A percentile compares a stretch with the other conserved stretches of the same genome.
Conservation (phyloP, 1,140 invertebrate genomes). For the Macrobrachium rosenbergii region DNA sequence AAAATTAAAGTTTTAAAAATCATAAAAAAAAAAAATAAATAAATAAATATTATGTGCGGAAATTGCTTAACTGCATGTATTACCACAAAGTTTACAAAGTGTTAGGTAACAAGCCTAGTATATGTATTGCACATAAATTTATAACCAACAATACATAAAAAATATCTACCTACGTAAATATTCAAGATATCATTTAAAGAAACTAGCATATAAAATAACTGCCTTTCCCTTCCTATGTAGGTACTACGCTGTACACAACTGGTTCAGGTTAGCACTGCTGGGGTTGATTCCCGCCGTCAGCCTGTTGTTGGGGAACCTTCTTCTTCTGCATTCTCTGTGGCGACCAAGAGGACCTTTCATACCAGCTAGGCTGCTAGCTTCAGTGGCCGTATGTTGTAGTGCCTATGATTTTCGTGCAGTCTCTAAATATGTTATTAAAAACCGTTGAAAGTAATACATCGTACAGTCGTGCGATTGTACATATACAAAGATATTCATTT, state of each 20-base stretch:
- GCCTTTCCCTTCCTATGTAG: slow-evolving; percentile 5
- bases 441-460: neutral
- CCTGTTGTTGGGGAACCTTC: slow-evolving; percentile 47
- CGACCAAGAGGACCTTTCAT: neutral
- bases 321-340: slow-evolving; percentile 50
- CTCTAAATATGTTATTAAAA: neutral
- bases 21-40: too few species aligned
- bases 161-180: too few species aligned
- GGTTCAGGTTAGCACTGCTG: slow-evolving; percentile 50
- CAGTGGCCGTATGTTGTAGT: neutral
- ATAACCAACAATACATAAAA: too few species aligned
- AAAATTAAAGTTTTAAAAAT: too few species aligned
- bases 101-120: neutral
- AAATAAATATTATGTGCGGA: too few species aligned
- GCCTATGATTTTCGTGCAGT: neutral
- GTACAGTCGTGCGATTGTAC: too few species aligned
- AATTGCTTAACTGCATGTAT: too few species aligned
- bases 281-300: slow-evolving; percentile 43
- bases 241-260: slow-evolving; percentile 61
- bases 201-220: neutral
- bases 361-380: neutral
- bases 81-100: too few species aligned
- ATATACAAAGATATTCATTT: too few species aligned
- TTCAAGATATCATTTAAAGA: too few species aligned
- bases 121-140: neutral